Evolutionary conservation across 2,797 vertebrate species (phyloP), one percentile per base, ranked within the genome.

Genomic region (Anguilla marmorata): DNA sequence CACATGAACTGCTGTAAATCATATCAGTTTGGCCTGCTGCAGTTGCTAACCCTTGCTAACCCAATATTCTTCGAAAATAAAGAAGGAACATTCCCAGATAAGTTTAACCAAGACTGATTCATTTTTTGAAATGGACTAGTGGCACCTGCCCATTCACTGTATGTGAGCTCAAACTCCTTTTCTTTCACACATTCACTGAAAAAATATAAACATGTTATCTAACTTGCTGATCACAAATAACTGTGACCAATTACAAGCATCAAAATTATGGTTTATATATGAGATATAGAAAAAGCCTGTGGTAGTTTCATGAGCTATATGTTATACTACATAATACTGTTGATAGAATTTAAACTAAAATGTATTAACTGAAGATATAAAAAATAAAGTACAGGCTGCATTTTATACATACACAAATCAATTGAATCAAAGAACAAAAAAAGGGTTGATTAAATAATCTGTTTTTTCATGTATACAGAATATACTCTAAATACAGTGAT

Each of bases 31-130:
- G 74, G 76, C 14, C 76, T 45, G 12, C 19, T 80, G 16, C 54
- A 66, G 84, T 24, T 41, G 33, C 30, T 33, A 27, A 48, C 16
- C 60, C 41, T 21, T 37, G 16, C 56, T 45, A 63, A 33, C 60
- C 33, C 58, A 52, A 86, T 69, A 3, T 48, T 69, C 85, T 72
- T 72, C 66, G 84, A 85, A 69, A 37, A 86, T 50, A 41, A 48
- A 4, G 14, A 50, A 41, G 41, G 9, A n/a, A 50, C 63, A 63
- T 8, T 86, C 30, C 14, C 60, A 86, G 85, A 52, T 24, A 86
- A 48, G 58, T 63, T 63, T 21, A 63, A 63, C 14, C 16, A 45
- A 50, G 37, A 41, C 54, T 11, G 8, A 30, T 58, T 63, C 5
- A 54, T 48, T 66, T n/a, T 5, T 63, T 21, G 85, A 24, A 19